These are phyloP conservation scores for Natrix natrix DNA, from an alignment of 2,797 vertebrate genomes.

Conservation along the genomic window DNA sequence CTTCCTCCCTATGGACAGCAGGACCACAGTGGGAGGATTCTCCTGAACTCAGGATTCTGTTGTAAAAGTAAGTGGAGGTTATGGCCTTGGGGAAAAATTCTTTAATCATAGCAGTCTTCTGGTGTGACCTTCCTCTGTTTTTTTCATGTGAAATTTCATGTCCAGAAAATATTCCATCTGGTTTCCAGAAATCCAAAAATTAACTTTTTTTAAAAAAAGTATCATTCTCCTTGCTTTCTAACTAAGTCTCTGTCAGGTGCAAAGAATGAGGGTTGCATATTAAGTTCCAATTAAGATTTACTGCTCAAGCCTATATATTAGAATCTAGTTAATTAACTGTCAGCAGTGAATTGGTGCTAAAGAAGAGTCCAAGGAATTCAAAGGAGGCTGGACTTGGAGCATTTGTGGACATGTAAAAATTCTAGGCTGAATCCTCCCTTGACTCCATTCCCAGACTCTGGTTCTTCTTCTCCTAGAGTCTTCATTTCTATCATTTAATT, in stretches of 20 bases:
- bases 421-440: neutral
- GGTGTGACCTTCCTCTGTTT: neutral
- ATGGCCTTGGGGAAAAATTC: neutral
- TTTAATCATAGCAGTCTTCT: neutral
- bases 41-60: neutral
- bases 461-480: neutral
- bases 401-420: neutral
- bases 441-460: neutral
- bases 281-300: neutral
- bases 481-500: neutral
- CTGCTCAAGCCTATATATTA: neutral
- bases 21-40: neutral
- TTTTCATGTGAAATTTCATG: neutral
- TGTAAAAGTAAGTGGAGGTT: neutral
- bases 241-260: neutral
- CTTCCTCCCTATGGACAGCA: neutral
- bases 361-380: neutral
- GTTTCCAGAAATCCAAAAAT: neutral
- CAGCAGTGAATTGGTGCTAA: neutral
- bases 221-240: neutral
- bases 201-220: neutral
- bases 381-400: neutral
- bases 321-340: neutral
- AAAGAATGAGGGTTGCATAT: neutral
- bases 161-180: neutral